Evolutionary conservation across 1,140 invertebrate species (phyloP).

Genomic region (Chionoecetes opilio): DNA sequence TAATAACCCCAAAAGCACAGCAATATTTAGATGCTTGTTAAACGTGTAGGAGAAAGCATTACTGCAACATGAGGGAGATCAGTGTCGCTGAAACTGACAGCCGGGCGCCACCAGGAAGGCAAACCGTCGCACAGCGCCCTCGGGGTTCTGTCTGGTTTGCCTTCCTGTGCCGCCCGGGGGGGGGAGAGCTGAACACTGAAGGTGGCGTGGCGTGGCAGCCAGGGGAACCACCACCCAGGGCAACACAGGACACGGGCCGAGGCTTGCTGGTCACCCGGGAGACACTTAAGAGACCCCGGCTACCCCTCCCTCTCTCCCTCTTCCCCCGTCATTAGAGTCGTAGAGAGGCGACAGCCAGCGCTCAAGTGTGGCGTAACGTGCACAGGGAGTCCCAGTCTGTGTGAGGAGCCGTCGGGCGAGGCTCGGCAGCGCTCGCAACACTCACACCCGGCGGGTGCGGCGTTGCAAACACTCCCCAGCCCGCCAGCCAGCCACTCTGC

Average conservation of each 20-base stretch:
- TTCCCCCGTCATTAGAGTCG: constrained; percentile 63
- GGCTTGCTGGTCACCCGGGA: too few relatives aligned
- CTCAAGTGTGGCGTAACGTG: constrained; percentile 69
- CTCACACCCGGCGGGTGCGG: background rate
- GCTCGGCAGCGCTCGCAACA: background rate
- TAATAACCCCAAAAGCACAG: constrained; percentile 63
- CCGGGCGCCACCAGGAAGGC: too few relatives aligned
- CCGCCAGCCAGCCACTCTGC: background rate
- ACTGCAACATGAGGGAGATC: constrained; percentile 63
- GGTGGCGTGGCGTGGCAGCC: too few relatives aligned
- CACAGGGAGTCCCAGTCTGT: constrained; percentile 54
- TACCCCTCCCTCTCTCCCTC: constrained; percentile 39
- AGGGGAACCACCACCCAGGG: too few relatives aligned
- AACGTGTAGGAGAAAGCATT: constrained; percentile 63
- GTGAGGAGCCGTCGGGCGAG: background rate
- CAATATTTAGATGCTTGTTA: constrained; percentile 71
- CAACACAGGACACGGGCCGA: too few relatives aligned
- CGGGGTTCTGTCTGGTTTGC: too few relatives aligned
- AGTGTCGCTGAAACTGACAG: too few relatives aligned
- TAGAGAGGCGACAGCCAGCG: constrained; percentile 73
- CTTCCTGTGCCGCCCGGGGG: too few relatives aligned
- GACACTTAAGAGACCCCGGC: too few relatives aligned
- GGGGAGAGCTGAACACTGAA: too few relatives aligned
- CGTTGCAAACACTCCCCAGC: background rate
- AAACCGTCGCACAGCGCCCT: too few relatives aligned